A percentile compares a stretch with the other conserved stretches of the same genome.
Conservation (phyloP, 1,140 invertebrate species). For the Cryptotermes secundus region DNA sequence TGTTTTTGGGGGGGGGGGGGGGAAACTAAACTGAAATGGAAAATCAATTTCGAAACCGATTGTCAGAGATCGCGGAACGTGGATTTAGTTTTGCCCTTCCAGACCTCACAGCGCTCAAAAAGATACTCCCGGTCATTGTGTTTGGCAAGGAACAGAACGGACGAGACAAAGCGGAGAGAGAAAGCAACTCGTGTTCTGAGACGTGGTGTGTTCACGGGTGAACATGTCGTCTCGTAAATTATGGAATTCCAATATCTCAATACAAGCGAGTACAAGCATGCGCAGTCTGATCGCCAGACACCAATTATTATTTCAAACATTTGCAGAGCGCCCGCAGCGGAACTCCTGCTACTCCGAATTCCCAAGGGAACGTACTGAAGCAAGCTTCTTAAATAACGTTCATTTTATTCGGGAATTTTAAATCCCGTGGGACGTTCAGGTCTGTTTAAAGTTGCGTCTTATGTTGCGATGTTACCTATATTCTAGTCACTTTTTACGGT, state of each 20-base stretch:
- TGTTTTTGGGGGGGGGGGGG: too few relatives aligned
- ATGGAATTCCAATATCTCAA: neutral
- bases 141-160: neutral
- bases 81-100: neutral
- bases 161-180: neutral
- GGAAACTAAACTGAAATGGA: neutral
- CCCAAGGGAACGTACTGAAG: too few relatives aligned
- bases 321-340: neutral
- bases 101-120: neutral
- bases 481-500: too few relatives aligned
- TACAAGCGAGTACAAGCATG: neutral
- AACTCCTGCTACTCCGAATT: too few relatives aligned
- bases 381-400: too few relatives aligned
- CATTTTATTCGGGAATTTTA: too few relatives aligned
- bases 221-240: neutral
- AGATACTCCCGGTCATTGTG: neutral
- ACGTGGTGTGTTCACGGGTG: neutral
- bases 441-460: too few relatives aligned
- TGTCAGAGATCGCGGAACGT: neutral
- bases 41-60: neutral
- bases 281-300: neutral
- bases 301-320: neutral
- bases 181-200: neutral
- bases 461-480: too few relatives aligned
- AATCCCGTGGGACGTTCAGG: too few relatives aligned